Base-by-base conservation (phyloP, 2,888 invertebrate species). In the Mimumesa dahlbomi region DNA sequence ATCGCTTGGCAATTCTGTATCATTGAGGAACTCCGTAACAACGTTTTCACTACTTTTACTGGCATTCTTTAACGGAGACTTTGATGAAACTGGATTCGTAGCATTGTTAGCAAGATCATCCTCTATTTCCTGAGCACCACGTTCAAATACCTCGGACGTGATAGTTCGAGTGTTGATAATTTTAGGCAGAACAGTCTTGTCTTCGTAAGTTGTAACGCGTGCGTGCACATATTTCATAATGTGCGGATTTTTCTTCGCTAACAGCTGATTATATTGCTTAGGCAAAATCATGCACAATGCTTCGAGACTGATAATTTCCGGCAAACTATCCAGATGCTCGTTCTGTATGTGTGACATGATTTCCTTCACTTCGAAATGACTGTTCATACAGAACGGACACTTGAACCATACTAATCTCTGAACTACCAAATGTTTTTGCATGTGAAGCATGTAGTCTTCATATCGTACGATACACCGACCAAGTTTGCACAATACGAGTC, bases 81-180 rank as follows among this genome's bases (percentile, higher is more conserved):
- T 21, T 9, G 29, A 21, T 4, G n/a, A 21, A 31, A 9, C 7
- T 6, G 25, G 6, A 9, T 40, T 40, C 2, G 29, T 2, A 6
- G 48, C 43, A 4, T 67, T 48, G 9, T n/a, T 46, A 1, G 42
- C 16, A n/a, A 18, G 2, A 11, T 49, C 22, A 52, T 73, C 67
- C 0, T 67, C 65, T 1, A 22, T 19, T 13, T 22, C 63, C 3
- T 75, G 63, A 1, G 77, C 19, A n/a, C 71, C 80, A 6, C 64
- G 69, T 36, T 85, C 85, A 16, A 87, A 87, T 5, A 73, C 70
- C 48, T 84, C 83, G 0, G 82, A 74, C 1, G 84, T 65, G 14
- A 87, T 86, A 0, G 85, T 86, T 25, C 81, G 73, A 6, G 85
- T 64, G 56, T 82, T 82, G 2, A 87, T 63, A 9, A 87, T 87